Base-by-base conservation (phyloP, 2,888 invertebrate genomes). In the Catocala nupta region DNA sequence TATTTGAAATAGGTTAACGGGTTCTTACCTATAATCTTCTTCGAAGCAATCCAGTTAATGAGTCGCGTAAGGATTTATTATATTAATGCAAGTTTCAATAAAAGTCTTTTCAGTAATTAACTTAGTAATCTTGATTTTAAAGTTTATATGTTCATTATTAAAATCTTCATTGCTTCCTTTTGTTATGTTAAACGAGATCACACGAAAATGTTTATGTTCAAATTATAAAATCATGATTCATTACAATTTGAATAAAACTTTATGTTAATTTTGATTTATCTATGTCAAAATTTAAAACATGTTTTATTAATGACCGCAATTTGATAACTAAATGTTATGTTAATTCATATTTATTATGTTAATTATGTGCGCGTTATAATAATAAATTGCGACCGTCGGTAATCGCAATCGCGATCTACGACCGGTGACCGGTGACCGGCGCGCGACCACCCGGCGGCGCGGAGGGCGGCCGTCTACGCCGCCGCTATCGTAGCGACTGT, bases 401-500 rank as follows among this genome's bases (percentile, higher is more conserved):
- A 72, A 72, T 62, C 50, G 52, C 52, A 49, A 64, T 42, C 58
- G 55, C 54, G 58, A 66, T 62, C 62, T 56, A 49, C 50, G 45
- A 43, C 43, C 49, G 63, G 53, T 53, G 45, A 43, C 43, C 51
- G 63, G 51, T 25, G 53, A 59, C 58, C 48, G 44, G 48, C 52
- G 44, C 61, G 57, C 50, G 57, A 50, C 54, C 58, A 16, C 49
- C 45, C 65, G 59, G 58, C 70, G 63, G 53, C 57, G 55, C 51
- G 43, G 34, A 43, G 63, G 69, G 74, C 83, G 81, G 63, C 71
- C 78, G 80, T 65, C 87, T 83, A 86, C 88, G 83, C 56, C 80
- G 77, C 73, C 71, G 68, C 61, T 56, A 51, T 70, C 87, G 91
- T 91, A 90, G 90, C 85, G 68, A 88, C 88, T 87, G 88, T 88